Conservation (phyloP, 2,888 invertebrate genomes). For the Melanargia galathea region DNA sequence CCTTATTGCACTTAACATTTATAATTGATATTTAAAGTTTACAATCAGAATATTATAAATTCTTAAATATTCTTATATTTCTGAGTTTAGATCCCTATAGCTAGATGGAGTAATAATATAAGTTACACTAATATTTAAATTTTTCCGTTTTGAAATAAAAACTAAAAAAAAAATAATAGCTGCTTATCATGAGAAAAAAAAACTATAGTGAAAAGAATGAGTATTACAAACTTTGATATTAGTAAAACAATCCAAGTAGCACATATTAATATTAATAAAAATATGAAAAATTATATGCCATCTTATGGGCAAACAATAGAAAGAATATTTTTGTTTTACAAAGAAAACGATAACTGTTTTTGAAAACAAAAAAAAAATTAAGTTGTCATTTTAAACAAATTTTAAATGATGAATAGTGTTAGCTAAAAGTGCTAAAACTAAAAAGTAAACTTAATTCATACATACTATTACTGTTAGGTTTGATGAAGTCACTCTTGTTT, state of each 20-base stretch:
- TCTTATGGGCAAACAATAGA: no score
- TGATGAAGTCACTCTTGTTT: no score
- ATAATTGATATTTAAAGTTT: constrained; percentile 18
- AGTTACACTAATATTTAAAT: background rate
- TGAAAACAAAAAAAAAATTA: no score
- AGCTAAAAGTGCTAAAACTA: no score
- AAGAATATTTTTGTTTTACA: no score
- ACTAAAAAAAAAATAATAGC: background rate
- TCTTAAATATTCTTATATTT: background rate
- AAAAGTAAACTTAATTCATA: no score
- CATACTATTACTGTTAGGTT: no score
- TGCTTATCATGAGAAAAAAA: background rate
- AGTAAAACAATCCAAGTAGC: background rate
- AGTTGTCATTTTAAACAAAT: no score
- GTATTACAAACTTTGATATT: background rate
- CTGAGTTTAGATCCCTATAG: background rate
- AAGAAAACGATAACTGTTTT: no score
- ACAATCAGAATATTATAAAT: constrained; percentile 7
- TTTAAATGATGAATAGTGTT: no score
- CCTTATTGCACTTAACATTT: constrained; percentile 33
- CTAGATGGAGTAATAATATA: background rate
- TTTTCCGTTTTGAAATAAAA: background rate
- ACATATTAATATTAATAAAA: background rate
- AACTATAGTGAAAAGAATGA: background rate
- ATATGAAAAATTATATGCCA: background rate